phyloP scores from a whole-genome alignment of 2,888 invertebrate species.

The Drosophila testacea region DNA sequence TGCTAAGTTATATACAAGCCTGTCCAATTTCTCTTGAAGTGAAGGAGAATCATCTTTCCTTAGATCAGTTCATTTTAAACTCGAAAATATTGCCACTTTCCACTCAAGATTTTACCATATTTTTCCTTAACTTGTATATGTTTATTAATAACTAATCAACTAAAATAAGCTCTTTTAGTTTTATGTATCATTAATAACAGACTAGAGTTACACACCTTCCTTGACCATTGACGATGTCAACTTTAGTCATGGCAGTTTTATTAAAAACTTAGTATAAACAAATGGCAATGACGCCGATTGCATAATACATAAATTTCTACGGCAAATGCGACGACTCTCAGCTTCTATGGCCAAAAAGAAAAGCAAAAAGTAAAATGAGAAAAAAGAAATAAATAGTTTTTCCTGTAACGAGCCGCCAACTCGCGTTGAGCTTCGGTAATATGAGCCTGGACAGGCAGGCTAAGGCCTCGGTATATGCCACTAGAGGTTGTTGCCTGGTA shows the following conservation, averaged over 20 bases:
- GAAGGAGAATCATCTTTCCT: too few relatives aligned
- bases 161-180: background rate
- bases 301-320: slow-evolving; percentile 66
- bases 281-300: slow-evolving; percentile 56
- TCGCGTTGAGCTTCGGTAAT: slow-evolving; percentile 65
- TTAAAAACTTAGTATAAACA: slow-evolving; percentile 29
- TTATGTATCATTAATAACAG: slow-evolving; percentile 12
- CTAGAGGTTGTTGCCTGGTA: slow-evolving; percentile 78
- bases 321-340: slow-evolving; percentile 12
- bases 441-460: slow-evolving; percentile 61
- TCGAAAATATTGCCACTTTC: too few relatives aligned
- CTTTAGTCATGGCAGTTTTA: slow-evolving; percentile 17
- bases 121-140: too few relatives aligned
- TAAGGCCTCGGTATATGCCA: slow-evolving; percentile 30
- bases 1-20: too few relatives aligned
- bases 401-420: slow-evolving; percentile 77
- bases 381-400: slow-evolving; percentile 49
- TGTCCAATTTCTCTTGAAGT: too few relatives aligned
- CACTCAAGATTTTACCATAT: too few relatives aligned
- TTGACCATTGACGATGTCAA: slow-evolving; percentile 11
- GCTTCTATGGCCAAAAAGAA: slow-evolving; percentile 22
- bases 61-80: too few relatives aligned
- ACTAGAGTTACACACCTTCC: slow-evolving; percentile 3
- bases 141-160: background rate
- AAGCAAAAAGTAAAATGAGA: slow-evolving; percentile 19